Base-by-base conservation (phyloP, 2,888 invertebrate species). In the Graphium colonna region DNA sequence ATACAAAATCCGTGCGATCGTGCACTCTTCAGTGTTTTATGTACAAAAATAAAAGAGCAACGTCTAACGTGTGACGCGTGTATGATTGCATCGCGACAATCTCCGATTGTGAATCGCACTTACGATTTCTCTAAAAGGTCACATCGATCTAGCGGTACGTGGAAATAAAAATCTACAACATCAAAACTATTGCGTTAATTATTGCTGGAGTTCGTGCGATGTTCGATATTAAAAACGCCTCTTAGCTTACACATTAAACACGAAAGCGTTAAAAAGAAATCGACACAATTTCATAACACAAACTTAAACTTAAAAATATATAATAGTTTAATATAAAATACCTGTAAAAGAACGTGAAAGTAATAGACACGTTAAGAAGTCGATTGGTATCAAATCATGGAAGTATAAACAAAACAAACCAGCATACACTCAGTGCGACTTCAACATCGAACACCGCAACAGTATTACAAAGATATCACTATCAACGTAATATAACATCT, bases 161-260 rank as follows among this genome's bases (percentile, higher is more conserved):
- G 53, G 82, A 83, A 78, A 57, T 77, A 79, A 73, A 58, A 60
- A 13, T 62, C 70, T 71, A 77, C 79, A 60, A 79, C 72, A 81
- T 12, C 82, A 80, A 70, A 83, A 28, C 53, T 87, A 87, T 82
- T 83, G 84, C 79, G 67, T n/a, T 79, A 67, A 81, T 88, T 88
- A 85, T 86, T 87, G 87, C 86, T 88, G 82, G 36, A 75, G 60
- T 67, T 76, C 59, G 58, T 56, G 40, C 45, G 58, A 55, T 55
- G 53, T 60, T 56, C 57, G 54, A 56, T 60, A 63, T 62, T 58
- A 63, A 58, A 57, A 61, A 58, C 58, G 45, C 0, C 49, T 38
- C 59, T 31, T 43, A 15, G 28, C 9, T n/a, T n/a, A n/a, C n/a
- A n/a, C n/a, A n/a, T n/a, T n/a, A n/a, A n/a, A n/a, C n/a, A n/a